Evolutionary conservation across 2,888 invertebrate species (phyloP), one percentile per base, ranked within the genome.

Genomic region (Drosophila tripunctata): DNA sequence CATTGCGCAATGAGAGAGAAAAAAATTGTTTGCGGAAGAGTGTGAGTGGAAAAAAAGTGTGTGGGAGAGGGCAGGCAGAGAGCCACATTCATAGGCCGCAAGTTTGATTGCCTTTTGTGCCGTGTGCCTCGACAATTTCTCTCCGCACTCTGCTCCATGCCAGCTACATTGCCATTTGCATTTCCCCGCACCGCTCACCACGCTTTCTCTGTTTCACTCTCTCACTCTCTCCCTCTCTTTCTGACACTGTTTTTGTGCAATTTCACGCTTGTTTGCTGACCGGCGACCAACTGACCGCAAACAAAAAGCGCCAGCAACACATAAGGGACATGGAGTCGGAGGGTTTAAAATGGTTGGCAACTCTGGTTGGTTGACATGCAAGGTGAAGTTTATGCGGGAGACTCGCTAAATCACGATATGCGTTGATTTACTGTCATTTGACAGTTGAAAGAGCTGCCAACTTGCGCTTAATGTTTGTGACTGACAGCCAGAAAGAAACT

Each of bases 181-280:
- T 27, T 27, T 27, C 27, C 45, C 44, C 41, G 22, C 33, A 12
- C 24, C 12, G 4, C 1, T 24, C 10, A 27, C 21, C 22, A 14
- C 14, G 7, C 33, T 57, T 21, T 8, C n/a, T n/a, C n/a, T n/a
- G n/a, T n/a, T n/a, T n/a, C n/a, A n/a, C n/a, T n/a, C n/a, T n/a
- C n/a, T n/a, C n/a, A 6, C 22, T 22, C 40, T 24, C 22, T 15
- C 51, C 41, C 22, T 51, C 47, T 19, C 45, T 62, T 64, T 56
- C 30, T 62, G 56, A 66, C 76, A 75, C 63, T 68, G 69, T 75
- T 80, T 80, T 80, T 75, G 78, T 80, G 75, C 82, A 82, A 82
- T 85, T 82, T 82, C 79, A 82, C 75, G 81, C 81, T 84, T 77
- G 85, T 79, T 78, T 82, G 85, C 85, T 66, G 80, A 62, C 84